Evolutionary conservation across 2,113 vertebrate species (phyloP), one percentile per base, ranked within the genome.

Genomic region (Notechis scutatus): DNA sequence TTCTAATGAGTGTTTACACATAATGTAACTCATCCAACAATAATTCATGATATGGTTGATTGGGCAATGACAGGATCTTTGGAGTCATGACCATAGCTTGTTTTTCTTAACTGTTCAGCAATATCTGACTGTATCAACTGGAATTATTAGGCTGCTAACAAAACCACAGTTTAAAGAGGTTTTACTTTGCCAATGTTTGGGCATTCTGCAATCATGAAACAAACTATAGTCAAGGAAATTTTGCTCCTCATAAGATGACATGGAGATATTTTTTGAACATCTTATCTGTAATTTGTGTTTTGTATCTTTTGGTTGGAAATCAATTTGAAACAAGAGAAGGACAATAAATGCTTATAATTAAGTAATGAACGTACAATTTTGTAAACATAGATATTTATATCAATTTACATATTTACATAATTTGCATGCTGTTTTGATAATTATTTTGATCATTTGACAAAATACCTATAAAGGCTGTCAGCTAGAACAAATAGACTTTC

Each of bases 381-480:
- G 29, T 69, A 69, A n/a, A 34, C 34, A 69, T 18, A 69, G 64
- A 69, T 69, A n/a, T 69, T 69, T 69, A 15, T 69, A 12, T 69
- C 29, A 34, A 34, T 69, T n/a, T 34, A n/a, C 12, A 15, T 34
- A 69, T 69, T 69, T 34, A 34, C 64, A 8, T 3, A 87, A 7
- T 10, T 92, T 0, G 0, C 5, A 85, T 52, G 29, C 6, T 91
- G 18, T 3, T 29, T 42, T 15, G 55, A 91, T 69, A 21, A n/a
- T 23, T 39, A 3, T 34, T 34, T 42, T 45, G 1, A 34, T 45
- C 9, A 8, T 86, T 89, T 90, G 59, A 39, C 23, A 47, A 20
- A 26, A 39, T 26, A 6, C 20, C 2, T 42, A 2, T 11, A 0
- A 0, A 4, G 3, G 15, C 1, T 21, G 15, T 34, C 34, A 54